Conservation (phyloP, 2,888 invertebrate species). For the Drosophila fulvimacula region DNA sequence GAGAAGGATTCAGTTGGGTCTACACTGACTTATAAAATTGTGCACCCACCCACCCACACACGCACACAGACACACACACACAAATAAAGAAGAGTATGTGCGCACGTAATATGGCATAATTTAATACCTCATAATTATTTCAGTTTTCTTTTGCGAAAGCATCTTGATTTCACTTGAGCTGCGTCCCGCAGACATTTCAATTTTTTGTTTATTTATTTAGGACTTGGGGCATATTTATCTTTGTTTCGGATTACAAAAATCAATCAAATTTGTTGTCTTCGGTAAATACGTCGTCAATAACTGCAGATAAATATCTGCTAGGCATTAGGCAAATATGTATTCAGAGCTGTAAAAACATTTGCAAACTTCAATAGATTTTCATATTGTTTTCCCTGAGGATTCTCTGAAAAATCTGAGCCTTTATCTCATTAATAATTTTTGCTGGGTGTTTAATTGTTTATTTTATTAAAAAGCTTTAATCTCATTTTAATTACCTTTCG, state of each 20-base stretch:
- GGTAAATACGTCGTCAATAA: background rate
- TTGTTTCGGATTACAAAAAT: background rate
- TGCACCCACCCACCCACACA: background rate
- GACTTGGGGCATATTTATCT: constrained; percentile 8
- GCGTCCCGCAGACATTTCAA: constrained; percentile 4
- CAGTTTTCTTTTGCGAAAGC: background rate
- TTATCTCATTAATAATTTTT: background rate
- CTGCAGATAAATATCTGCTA: background rate
- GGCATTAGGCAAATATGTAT: background rate
- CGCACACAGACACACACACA: background rate
- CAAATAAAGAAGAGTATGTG: background rate
- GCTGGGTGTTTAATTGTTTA: background rate
- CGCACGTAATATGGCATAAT: background rate
- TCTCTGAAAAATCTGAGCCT: background rate
- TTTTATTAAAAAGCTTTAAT: background rate
- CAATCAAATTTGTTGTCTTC: background rate
- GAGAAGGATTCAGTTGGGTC: constrained; percentile 15
- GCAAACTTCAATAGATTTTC: background rate
- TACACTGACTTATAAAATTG: constrained; percentile 12
- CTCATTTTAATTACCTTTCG: background rate
- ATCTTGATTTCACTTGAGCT: constrained; percentile 3
- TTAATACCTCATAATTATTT: constrained; percentile 7
- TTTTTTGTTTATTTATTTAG: constrained; percentile 35
- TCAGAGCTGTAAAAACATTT: background rate
- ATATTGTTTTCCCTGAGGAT: background rate